Base-by-base conservation (phyloP, 2,888 invertebrate species). In the Drosophila borborema region DNA sequence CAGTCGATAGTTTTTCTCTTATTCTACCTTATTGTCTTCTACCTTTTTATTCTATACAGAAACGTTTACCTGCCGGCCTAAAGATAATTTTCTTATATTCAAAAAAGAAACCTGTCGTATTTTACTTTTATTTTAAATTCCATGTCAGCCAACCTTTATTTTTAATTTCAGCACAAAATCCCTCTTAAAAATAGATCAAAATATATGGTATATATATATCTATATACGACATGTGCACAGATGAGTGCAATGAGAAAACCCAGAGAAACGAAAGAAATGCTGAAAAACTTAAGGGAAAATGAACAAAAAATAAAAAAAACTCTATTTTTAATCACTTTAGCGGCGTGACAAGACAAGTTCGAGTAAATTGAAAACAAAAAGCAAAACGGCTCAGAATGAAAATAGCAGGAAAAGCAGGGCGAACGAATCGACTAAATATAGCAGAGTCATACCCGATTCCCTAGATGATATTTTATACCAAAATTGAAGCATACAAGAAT, bases 271-370 rank as follows among this genome's bases (percentile, higher is more conserved):
- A 23, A 14, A 23, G 3, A 48, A 68, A 62, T 31, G 45, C 43
- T 28, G 45, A 66, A 64, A 53, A 60, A 34, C 34, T 60, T 55
- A 23, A 16, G 9, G 36, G 53, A 53, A 36, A 53, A 53, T 53
- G 2, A 43, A 64, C 7, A 41, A 41, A 28, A 41, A 4, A 2
- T 2, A 20, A 45, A 2, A 4, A 34, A 66, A 88, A 89, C 86
- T 85, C 66, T 85, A 85, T 85, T 89, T 85, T 83, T 89, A 87
- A 85, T 71, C 82, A 66, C 63, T 63, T 81, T 72, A 51, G 73
- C 58, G 60, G 59, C 64, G 73, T 86, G 86, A 89, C 86, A 90
- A 86, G 90, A 74, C 86, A 86, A 86, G 86, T 86, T 86, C 90
- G 90, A 71, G 51, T 59, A 56, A 73, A 70, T 53, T 82, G 78